phyloP scores from a whole-genome alignment of 2,888 invertebrate species.

The Sicus ferrugineus region DNA sequence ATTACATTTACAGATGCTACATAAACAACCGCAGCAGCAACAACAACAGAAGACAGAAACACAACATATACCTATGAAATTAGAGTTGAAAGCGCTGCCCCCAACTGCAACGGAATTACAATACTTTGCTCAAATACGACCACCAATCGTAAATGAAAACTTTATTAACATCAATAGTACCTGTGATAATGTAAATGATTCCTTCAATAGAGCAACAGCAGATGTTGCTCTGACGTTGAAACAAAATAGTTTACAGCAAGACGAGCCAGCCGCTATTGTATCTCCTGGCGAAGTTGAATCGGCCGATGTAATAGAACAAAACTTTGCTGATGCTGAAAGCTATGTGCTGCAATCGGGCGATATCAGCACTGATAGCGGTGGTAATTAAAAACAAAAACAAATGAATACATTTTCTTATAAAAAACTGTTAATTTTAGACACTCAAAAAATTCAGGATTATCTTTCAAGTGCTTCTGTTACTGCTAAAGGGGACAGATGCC shows the following conservation, averaged over 20 bases:
- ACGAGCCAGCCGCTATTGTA: constrained; percentile 1
- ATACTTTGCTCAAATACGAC: constrained; percentile 23
- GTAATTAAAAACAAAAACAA: constrained; percentile 21
- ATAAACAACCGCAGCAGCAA: constrained; percentile 16
- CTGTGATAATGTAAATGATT: constrained; percentile 55
- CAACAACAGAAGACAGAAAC: not conserved
- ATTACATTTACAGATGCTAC: constrained; percentile 27
- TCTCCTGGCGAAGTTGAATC: constrained; percentile 44
- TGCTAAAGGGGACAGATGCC: constrained; percentile 40
- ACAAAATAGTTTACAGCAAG: constrained; percentile 30
- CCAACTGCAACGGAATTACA: constrained; percentile 2
- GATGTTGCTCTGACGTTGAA: constrained; percentile 36
- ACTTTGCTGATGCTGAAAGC: constrained; percentile 81
- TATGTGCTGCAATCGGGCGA: constrained; percentile 76
- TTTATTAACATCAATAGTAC: constrained; percentile 57
- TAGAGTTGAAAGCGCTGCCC: not conserved
- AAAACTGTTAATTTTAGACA: too few relatives aligned
- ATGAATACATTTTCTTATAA: not conserved
- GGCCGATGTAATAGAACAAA: constrained; percentile 70
- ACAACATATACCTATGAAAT: not conserved
- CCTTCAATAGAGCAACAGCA: constrained; percentile 23
- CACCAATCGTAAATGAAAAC: constrained; percentile 26
- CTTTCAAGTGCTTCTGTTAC: constrained; percentile 38
- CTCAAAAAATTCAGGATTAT: constrained; percentile 27
- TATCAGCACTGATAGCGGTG: constrained; percentile 63